phyloP scores from a whole-genome alignment of 2,797 vertebrate genomes.

The Crypturellus tataupa region DNA sequence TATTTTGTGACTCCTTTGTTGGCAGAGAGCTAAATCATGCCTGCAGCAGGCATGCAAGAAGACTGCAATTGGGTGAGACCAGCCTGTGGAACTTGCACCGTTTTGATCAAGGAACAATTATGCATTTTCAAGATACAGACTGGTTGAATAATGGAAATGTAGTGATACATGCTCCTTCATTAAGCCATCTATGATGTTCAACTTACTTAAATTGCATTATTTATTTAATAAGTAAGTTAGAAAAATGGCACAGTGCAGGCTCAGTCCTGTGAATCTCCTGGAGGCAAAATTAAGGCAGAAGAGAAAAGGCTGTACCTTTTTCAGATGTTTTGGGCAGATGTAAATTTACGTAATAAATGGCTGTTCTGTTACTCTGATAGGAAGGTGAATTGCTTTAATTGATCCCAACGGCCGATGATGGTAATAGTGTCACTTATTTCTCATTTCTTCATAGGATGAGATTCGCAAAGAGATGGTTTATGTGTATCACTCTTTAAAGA shows the following conservation, averaged over 20 bases:
- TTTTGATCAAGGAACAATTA: background rate
- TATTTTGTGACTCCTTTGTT: background rate
- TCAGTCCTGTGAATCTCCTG: background rate
- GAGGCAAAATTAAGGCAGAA: background rate
- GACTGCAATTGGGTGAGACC: background rate
- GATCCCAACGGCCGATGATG: too few relatives aligned
- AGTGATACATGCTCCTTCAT: background rate
- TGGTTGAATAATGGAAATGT: background rate
- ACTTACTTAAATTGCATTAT: background rate
- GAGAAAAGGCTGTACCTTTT: background rate
- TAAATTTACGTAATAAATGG: background rate
- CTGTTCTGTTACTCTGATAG: background rate
- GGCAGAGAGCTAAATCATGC: background rate
- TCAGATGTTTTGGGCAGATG: background rate
- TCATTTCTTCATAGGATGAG: conserved; percentile 81
- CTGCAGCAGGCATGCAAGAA: background rate
- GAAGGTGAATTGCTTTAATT: background rate
- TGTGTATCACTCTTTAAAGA: conserved; percentile 91
- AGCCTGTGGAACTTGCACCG: background rate
- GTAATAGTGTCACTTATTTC: background rate
- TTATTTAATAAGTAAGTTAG: background rate
- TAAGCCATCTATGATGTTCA: background rate
- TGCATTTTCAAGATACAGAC: background rate
- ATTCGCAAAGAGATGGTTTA: conserved; percentile 83
- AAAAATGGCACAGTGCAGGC: background rate